These are phyloP conservation scores for Archivesica marissinica DNA, from an alignment of 1,140 invertebrate genomes.

Conservation along the genomic window DNA sequence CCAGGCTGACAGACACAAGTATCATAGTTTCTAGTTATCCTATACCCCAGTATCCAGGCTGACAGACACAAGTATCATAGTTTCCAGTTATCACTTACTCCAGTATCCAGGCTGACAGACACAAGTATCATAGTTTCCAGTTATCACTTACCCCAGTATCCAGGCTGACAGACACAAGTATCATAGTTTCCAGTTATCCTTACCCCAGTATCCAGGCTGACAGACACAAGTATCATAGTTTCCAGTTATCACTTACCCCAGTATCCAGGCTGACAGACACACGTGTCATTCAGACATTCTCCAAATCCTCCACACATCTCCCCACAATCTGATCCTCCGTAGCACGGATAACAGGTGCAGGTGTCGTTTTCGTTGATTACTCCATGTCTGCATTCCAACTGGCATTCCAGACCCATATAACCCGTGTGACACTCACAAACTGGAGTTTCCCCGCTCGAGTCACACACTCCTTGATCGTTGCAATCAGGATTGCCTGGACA, in stretches of 20 bases:
- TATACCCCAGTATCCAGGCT: no score
- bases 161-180: background rate
- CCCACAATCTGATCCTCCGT: constrained; percentile 61
- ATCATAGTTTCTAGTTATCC: no score
- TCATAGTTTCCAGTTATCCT: background rate
- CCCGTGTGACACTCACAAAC: constrained; percentile 68
- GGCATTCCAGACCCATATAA: constrained; percentile 75
- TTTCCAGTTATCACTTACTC: background rate
- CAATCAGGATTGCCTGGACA: constrained; percentile 77
- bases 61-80: background rate
- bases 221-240: background rate
- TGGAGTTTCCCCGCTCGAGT: constrained; percentile 66
- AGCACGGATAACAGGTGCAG: constrained; percentile 72
- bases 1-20: no score
- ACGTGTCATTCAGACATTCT: constrained; percentile 66
- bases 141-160: background rate
- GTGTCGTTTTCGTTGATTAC: constrained; percentile 48
- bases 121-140: background rate
- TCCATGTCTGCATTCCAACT: constrained; percentile 72
- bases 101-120: background rate
- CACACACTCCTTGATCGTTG: constrained; percentile 68
- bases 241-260: constrained; percentile 67
- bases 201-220: background rate
- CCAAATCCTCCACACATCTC: constrained; percentile 71
- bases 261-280: constrained; percentile 70